phyloP scores from a whole-genome alignment of 1,140 invertebrate genomes.

The Aradophagus sp. region DNA sequence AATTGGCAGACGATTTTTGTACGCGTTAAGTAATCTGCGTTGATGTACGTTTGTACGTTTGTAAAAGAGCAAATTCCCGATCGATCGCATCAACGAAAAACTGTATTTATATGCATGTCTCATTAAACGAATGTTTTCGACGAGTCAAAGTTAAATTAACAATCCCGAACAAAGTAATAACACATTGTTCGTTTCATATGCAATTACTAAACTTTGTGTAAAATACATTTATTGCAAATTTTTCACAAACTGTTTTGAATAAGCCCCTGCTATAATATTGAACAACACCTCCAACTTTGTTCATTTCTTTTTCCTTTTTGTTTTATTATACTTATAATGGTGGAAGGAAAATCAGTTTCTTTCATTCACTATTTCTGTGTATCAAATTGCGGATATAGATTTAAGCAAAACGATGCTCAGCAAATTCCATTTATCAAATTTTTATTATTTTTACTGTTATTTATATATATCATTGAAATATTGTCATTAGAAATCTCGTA shows the following conservation, averaged over 20 bases:
- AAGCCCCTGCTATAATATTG: constrained; percentile 15
- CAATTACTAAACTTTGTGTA: constrained; percentile 41
- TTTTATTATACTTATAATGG: no score
- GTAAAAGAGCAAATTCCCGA: constrained; percentile 17
- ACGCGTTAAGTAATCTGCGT: constrained; percentile 61
- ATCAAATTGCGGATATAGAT: no score
- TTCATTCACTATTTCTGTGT: no score
- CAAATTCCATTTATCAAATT: no score
- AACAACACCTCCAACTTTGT: no score
- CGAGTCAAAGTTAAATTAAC: constrained; percentile 28
- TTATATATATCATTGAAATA: no score
- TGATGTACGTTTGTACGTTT: constrained; percentile 52
- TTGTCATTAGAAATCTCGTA: no score
- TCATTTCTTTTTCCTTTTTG: no score
- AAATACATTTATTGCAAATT: constrained; percentile 41
- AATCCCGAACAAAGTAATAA: constrained; percentile 14
- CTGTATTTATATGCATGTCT: constrained; percentile 9
- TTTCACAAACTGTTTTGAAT: constrained; percentile 26
- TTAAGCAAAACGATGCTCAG: no score
- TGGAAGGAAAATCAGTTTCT: no score
- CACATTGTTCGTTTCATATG: constrained; percentile 31
- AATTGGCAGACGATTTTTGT: constrained; percentile 56
- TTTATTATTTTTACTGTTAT: no score
- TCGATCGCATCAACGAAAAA: constrained; percentile 18
- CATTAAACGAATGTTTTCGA: constrained; percentile 29